Conservation (phyloP, 2,113 vertebrate species). For the Ellobius talpinus region DNA sequence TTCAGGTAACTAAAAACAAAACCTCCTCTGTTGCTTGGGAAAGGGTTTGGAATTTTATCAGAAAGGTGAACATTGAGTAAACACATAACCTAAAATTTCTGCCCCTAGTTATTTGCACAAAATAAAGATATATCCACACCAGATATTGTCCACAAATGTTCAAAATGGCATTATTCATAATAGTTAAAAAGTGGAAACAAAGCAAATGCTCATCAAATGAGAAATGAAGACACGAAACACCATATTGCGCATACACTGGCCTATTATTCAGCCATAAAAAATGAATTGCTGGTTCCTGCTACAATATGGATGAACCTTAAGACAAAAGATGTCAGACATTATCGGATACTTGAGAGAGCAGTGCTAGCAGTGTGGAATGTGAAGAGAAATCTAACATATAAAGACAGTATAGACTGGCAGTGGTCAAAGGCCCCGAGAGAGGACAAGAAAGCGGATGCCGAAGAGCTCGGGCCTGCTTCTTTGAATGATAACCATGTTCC, state of each 20-base stretch:
- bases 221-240: background rate
- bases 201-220: background rate
- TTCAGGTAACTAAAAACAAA: constrained; percentile 28
- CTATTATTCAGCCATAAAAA: background rate
- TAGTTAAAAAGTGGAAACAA: background rate
- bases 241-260: too few relatives aligned
- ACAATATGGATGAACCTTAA: background rate
- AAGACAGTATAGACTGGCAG: background rate
- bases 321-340: background rate
- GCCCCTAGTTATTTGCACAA: constrained; percentile 4
- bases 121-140: constrained; percentile 12
- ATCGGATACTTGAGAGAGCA: background rate
- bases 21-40: background rate
- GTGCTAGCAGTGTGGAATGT: background rate
- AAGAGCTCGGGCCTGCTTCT: background rate
- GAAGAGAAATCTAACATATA: background rate
- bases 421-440: background rate
- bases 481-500: background rate
- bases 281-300: background rate
- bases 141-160: constrained; percentile 1
- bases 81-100: background rate
- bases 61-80: constrained; percentile 7
- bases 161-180: background rate
- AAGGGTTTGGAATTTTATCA: constrained; percentile 22
- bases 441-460: background rate